Conservation (phyloP, 2,888 invertebrate genomes). For the Aelia acuminata region DNA sequence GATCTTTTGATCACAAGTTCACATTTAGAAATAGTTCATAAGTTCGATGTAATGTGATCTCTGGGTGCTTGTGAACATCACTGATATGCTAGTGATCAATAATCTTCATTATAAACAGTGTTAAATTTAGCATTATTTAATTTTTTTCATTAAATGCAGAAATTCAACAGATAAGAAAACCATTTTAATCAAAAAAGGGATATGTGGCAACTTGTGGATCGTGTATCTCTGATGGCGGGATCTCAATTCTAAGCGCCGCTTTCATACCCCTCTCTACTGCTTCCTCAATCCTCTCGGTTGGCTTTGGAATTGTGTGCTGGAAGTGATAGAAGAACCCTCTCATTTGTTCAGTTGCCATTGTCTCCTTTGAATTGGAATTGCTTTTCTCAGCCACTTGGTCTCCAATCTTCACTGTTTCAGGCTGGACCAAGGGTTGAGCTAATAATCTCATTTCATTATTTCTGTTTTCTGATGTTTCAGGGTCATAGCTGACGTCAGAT, state of each 20-base stretch:
- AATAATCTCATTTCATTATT: constrained; percentile 19
- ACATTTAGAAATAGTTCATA: background rate
- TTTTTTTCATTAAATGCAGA: background rate
- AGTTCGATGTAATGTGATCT: background rate
- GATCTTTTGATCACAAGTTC: constrained; percentile 27
- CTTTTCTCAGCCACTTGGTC: constrained; percentile 27
- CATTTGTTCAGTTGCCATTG: background rate
- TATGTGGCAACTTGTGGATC: constrained; percentile 12
- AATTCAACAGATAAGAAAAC: background rate
- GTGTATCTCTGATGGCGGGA: background rate
- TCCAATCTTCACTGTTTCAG: constrained; percentile 2
- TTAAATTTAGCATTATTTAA: background rate
- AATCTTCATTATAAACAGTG: background rate
- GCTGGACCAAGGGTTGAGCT: background rate
- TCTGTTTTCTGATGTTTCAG: constrained; percentile 55
- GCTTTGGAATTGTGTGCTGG: constrained; percentile 61
- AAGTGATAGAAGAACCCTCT: constrained; percentile 64
- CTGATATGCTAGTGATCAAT: constrained; percentile 1
- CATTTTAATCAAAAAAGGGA: background rate
- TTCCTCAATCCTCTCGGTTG: constrained; percentile 61
- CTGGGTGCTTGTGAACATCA: background rate
- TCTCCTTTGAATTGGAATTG: background rate
- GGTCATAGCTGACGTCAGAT: constrained; percentile 28
- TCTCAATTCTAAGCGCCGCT: background rate
- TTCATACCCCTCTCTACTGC: background rate